Base-by-base conservation (phyloP, 2,888 invertebrate species). In the Zaprionus bogoriensis region DNA sequence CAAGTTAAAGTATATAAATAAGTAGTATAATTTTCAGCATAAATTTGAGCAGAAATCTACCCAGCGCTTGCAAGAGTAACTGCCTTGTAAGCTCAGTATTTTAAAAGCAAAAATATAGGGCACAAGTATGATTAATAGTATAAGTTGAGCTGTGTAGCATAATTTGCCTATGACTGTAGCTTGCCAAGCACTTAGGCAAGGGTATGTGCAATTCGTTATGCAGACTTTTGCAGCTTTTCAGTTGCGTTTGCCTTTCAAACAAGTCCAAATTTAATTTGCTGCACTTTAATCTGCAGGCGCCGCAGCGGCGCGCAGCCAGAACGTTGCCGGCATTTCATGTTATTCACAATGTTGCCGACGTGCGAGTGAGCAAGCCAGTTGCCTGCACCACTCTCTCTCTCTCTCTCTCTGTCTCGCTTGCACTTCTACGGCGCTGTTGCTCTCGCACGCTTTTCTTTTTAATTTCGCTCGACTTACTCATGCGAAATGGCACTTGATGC, bases 401-500 rank as follows among this genome's bases (percentile, higher is more conserved):
- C 3, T 9, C 17, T 7, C 32, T 36, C 32, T 3, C 32, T 17
- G 6, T 32, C 32, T 14, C 14, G 12, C 6, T 10, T 14, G 1
- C 6, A 12, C 14, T 7, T 14, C 7, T 32, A 1, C 3, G 7
- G 6, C 14, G 6, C 14, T 32, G n/a, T n/a, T n/a, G n/a, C 6
- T 32, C 14, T 32, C 7, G 19, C n/a, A n/a, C n/a, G 20, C 14
- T 14, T 46, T 39, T 57, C 57, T 60, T 70, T 77, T 87, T 87
- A 80, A 87, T 87, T 87, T 87, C 57, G 61, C 62, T 48, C 65
- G 68, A 87, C 64, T 84, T 77, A 80, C 68, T 74, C 81, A 87
- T 74, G 74, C 82, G 75, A 72, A 87, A 81, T 87, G 75, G 78
- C 85, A 81, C 85, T 82, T 74, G 75, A 72, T 72, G 72, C 65